Evolutionary conservation across 1,140 invertebrate genomes (phyloP).

Genomic region (Globodera rostochiensis): DNA sequence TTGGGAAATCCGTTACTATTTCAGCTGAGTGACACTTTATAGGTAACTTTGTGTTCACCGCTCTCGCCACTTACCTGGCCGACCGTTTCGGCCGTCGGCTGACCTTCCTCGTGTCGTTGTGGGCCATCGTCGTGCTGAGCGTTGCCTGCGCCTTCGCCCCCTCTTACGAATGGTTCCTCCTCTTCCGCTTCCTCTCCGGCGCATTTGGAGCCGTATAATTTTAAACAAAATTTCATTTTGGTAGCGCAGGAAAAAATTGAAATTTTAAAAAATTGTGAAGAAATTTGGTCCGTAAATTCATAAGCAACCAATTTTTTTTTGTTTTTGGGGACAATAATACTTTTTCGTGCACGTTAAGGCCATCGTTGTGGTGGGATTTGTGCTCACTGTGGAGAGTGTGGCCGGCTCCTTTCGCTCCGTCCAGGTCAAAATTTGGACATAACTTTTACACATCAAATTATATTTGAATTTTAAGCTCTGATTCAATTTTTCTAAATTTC

Average conservation of each 20-base stretch:
- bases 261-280: too few relatives aligned
- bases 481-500: too few relatives aligned
- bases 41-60: constrained; percentile 37
- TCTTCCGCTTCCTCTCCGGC: constrained; percentile 54
- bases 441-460: too few relatives aligned
- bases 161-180: constrained; percentile 43
- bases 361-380: constrained; percentile 11
- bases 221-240: not conserved
- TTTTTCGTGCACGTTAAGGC: not conserved
- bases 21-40: too few relatives aligned
- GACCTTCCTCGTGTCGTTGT: constrained; percentile 49
- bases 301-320: too few relatives aligned
- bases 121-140: constrained; percentile 50
- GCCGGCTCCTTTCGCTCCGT: constrained; percentile 50
- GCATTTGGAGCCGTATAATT: constrained; percentile 35
- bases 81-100: constrained; percentile 50
- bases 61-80: constrained; percentile 42
- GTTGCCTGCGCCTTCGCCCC: constrained; percentile 52
- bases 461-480: too few relatives aligned
- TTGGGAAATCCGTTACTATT: not conserved
- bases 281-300: too few relatives aligned
- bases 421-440: not conserved
- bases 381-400: constrained; percentile 42
- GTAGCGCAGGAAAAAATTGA: not conserved
- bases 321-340: not conserved